Evolutionary conservation across 2,113 vertebrate genomes (phyloP).

Genomic region (Pterocles burchelli): DNA sequence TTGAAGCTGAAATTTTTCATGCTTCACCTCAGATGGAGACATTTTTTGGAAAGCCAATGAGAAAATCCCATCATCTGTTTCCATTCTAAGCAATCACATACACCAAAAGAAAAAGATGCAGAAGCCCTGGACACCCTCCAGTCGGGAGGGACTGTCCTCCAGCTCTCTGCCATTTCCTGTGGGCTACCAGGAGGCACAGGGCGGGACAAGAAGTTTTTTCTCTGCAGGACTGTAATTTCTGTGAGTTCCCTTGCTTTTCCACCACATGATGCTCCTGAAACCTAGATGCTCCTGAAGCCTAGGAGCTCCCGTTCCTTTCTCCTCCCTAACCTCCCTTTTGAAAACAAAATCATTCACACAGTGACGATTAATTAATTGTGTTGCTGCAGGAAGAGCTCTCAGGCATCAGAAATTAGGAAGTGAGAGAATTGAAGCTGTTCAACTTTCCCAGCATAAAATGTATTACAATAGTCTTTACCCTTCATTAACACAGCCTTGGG

Average conservation of each 20-base stretch:
- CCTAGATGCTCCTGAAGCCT: background rate
- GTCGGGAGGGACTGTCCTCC: background rate
- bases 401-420: constrained; percentile 38
- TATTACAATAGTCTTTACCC: constrained; percentile 28
- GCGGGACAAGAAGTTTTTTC: background rate
- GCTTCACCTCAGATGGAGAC: background rate
- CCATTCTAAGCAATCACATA: background rate
- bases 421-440: constrained; percentile 30
- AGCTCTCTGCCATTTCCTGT: background rate
- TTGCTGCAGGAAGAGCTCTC: constrained; percentile 14
- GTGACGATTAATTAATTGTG: background rate
- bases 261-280: background rate
- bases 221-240: background rate
- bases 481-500: constrained; percentile 12
- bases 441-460: constrained; percentile 17
- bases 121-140: background rate
- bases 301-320: background rate
- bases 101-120: background rate
- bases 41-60: background rate
- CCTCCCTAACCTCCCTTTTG: background rate
- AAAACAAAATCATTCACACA: constrained; percentile 25
- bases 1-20: background rate
- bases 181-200: background rate
- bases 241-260: background rate
- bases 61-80: background rate